Evolutionary conservation across 2,113 vertebrate species (phyloP).

Genomic region (Rostratula benghalensis): DNA sequence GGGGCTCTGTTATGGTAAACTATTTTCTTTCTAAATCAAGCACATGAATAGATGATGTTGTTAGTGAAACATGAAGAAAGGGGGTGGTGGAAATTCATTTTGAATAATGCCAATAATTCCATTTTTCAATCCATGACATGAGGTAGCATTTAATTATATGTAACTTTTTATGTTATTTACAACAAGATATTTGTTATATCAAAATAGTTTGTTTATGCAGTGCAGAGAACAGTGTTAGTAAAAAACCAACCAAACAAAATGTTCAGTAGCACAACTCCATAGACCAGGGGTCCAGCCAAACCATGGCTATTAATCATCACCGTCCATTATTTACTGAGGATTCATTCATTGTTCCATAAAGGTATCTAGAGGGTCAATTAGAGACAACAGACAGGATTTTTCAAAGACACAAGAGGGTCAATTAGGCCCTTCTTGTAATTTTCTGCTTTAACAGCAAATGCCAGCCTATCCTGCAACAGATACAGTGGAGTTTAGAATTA

Average conservation of each 20-base stretch:
- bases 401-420: constrained; percentile 92
- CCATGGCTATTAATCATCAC: constrained; percentile 89
- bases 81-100: not conserved
- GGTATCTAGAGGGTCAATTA: constrained; percentile 95
- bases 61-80: not conserved
- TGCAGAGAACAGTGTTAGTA: constrained; percentile 31
- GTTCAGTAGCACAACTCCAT: constrained; percentile 41
- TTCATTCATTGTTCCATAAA: constrained; percentile 88
- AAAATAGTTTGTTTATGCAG: constrained; percentile 27
- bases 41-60: not conserved
- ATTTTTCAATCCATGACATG: not conserved
- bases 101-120: not conserved
- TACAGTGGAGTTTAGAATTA: constrained; percentile 74
- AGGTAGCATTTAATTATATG: not conserved
- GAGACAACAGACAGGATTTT: constrained; percentile 86
- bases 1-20: not conserved
- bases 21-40: constrained; percentile 16
- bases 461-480: constrained; percentile 74
- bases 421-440: constrained; percentile 90
- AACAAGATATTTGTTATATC: constrained; percentile 52
- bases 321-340: constrained; percentile 87
- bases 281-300: constrained; percentile 79
- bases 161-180: not conserved
- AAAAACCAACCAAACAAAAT: not conserved
- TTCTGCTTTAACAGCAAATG: constrained; percentile 87